phyloP scores from a whole-genome alignment of 2,888 invertebrate genomes.

The Leptogaster cylindrica region DNA sequence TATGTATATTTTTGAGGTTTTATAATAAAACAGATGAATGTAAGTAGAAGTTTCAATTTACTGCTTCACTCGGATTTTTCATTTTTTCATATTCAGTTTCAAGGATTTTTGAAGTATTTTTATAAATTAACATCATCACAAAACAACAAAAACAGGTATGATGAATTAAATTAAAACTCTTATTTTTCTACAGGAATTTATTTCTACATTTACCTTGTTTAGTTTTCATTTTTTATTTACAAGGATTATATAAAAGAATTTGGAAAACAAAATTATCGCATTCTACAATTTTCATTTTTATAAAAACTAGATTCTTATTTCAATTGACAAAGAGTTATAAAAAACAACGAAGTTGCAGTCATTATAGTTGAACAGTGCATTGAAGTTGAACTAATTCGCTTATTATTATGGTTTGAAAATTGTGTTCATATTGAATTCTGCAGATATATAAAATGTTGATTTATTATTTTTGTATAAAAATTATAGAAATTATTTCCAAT shows the following conservation, averaged over 20 bases:
- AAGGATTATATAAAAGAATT: conserved; percentile 19
- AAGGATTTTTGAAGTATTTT: too few species aligned
- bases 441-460: conserved; percentile 18
- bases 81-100: too few species aligned
- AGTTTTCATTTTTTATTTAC: conserved; percentile 16
- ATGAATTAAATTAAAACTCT: too few species aligned
- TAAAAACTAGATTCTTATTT: background rate
- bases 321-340: too few species aligned
- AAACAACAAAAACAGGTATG: too few species aligned
- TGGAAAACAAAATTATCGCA: conserved; percentile 12
- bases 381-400: background rate
- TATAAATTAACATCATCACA: too few species aligned
- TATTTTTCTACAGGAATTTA: conserved; percentile 26
- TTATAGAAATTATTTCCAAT: conserved; percentile 5
- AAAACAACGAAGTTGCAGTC: conserved; percentile 11
- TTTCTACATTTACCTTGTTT: conserved; percentile 32
- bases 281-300: conserved; percentile 27
- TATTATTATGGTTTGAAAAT: background rate
- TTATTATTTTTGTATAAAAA: conserved; percentile 22
- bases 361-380: conserved; percentile 4
- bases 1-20: too few species aligned
- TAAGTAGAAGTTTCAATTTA: too few species aligned
- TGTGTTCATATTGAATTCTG: too few species aligned
- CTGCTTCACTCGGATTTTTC: too few species aligned
- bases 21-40: too few species aligned